Base-by-base conservation (phyloP, 1,140 invertebrate species). In the Zaprionus camerounensis region DNA sequence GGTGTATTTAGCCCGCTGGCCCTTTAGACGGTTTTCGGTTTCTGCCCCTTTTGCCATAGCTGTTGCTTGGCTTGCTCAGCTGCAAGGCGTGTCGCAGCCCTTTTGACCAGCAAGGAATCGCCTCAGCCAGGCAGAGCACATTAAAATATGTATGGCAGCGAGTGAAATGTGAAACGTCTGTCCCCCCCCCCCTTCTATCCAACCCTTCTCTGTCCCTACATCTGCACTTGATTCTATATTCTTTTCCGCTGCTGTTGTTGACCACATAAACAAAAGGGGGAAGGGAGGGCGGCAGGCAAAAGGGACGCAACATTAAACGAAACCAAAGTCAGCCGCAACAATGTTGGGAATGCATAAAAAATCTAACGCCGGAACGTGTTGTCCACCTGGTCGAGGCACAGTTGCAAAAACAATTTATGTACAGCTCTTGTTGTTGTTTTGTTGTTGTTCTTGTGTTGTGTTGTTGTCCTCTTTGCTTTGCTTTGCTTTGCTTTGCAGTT, bases 381-480 rank as follows among this genome's bases (percentile, higher is more conserved):
- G 78, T 49, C 80, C 87, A 87, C 87, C 84, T 84, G 78, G 70
- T 56, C 74, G 61, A 24, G 73, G 1, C 17, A 9, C 46, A 20
- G 46, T n/a, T 22, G 41, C 78, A 81, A 76, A 88, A 88, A 84
- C 85, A 90, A 90, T 90, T 84, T 88, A n/a, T 44, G 38, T 34
- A 34, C 38, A 76, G 55, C 55, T 56, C 55, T 73, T 70, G 57
- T 17, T 17, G n/a, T 44, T 44, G 13, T 41, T 41, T 44, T 44
- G 13, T 41, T 41, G 4, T 41, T 15, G 1, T 17, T n/a, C 20
- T 36, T 7, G 3, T 34, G 68, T 63, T 57, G 24, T 67, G 71
- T 58, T 88, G 56, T 57, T 53, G 84, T 77, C 1, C n/a, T 78
- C 75, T 63, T 55, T 61, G 72, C 63, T 84, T 53, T 61, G 72